Base-by-base conservation (phyloP, 2,888 invertebrate genomes). In the Andricus quercusramuli region DNA sequence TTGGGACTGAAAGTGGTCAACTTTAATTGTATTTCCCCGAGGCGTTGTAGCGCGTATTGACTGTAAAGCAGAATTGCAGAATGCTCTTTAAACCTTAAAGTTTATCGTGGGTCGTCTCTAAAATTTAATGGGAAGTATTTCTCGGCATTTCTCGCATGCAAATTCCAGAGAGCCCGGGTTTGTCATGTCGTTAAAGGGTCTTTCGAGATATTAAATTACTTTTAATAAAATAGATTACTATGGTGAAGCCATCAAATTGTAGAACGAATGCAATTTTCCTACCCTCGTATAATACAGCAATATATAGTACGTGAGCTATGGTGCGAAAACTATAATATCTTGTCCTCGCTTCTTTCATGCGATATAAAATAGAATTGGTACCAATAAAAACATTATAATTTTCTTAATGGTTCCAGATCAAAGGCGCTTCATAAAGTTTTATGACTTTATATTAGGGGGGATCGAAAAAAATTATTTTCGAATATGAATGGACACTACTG, bases 71-170 rank as follows among this genome's bases (percentile, higher is more conserved):
- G 29, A 51, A 70, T 47, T 70, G 29, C 70, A 44, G 41, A 59
- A 47, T 47, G 20, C 47, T 68, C 29, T 29, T 70, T 70, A 70
- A 70, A 51, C 29, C 70, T 51, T 70, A 47, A 68, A 68, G 41
- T 68, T 68, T 68, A 41, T 47, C 22, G 70, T 29, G 70, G 70
- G 47, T 70, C 70, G 44, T 47, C 29, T 70, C 47, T 70, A 47
- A 70, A 67, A 70, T 70, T 70, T 70, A 70, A 70, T 70, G 70
- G 47, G 29, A 70, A 47, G 59, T 44, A 29, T 51, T 70, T 70
- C 70, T 51, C 47, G 51, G 11, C 47, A 29, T 70, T 70, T 70
- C 70, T 70, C 25, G 70, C 70, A 70, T 70, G 47, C 70, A 70
- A 70, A 70, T 70, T 29, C 44, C 25, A 29, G 47, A 29, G 47